A percentile compares a stretch with the other conserved stretches of the same genome.
These are phyloP conservation scores for Tapirus indicus DNA, from an alignment of 2,797 vertebrate species.

Conservation along the genomic window DNA sequence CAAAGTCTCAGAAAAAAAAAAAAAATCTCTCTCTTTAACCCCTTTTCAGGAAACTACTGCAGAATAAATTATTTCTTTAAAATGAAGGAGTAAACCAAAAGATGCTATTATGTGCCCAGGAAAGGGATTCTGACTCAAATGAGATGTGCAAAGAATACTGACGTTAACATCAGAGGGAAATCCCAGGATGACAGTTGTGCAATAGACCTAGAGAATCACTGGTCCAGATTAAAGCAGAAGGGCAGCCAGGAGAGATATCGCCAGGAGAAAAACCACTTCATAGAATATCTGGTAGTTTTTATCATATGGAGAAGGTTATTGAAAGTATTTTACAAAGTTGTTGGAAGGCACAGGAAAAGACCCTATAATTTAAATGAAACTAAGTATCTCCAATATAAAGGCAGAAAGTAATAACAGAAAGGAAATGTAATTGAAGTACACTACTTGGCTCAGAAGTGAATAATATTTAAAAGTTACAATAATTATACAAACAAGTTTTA, in stretches of 20 bases:
- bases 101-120: not conserved
- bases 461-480: not conserved
- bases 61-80: slow-evolving; percentile 14
- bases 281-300: not conserved
- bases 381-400: not conserved
- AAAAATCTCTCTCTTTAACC: not conserved
- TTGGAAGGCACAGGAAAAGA: not conserved
- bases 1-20: not conserved
- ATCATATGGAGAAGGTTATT: not conserved
- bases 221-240: not conserved
- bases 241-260: not conserved
- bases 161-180: not conserved
- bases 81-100: not conserved
- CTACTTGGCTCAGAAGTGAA: not conserved
- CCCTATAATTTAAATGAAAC: not conserved
- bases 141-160: not conserved
- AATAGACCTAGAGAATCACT: not conserved
- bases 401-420: not conserved
- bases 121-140: not conserved
- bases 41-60: slow-evolving; percentile 8
- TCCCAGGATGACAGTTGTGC: not conserved
- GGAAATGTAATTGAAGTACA: slow-evolving; percentile 1
- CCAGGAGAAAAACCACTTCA: not conserved
- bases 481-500: slow-evolving; percentile 6
- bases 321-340: not conserved